These are phyloP conservation scores for Hedychridium roseum DNA, from an alignment of 2,888 invertebrate genomes.

Conservation along the genomic window DNA sequence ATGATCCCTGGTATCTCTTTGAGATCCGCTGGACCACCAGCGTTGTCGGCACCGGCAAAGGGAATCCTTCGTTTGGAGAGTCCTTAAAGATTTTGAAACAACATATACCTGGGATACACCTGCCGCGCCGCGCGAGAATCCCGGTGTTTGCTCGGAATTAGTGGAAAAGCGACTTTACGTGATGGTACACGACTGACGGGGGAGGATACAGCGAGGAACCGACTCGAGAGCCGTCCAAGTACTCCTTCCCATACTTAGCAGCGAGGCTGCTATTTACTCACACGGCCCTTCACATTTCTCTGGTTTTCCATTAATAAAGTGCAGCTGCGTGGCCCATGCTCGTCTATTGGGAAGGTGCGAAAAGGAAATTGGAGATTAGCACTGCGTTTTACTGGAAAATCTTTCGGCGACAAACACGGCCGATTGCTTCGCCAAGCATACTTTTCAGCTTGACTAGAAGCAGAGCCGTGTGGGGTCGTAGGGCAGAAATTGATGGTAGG, in stretches of 20 bases:
- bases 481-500: slow-evolving; percentile 29
- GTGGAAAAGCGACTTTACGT: slow-evolving; percentile 43
- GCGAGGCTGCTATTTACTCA: no score
- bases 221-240: no score
- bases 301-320: no score
- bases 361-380: no score
- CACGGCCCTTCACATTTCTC: no score
- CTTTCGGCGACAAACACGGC: background rate
- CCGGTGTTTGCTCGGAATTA: slow-evolving; percentile 49
- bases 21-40: slow-evolving; percentile 38
- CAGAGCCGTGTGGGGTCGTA: background rate
- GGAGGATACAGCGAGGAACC: slow-evolving; percentile 7
- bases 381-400: background rate
- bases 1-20: slow-evolving; percentile 20
- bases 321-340: no score
- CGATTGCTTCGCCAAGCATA: background rate
- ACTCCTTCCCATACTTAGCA: no score
- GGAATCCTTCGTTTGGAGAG: slow-evolving; percentile 33
- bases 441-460: background rate
- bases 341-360: no score
- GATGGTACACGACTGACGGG: background rate
- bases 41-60: slow-evolving; percentile 37
- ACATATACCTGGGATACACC: slow-evolving; percentile 54
- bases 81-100: slow-evolving; percentile 50
- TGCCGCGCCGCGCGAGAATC: slow-evolving; percentile 34